These are phyloP conservation scores for Rhingia campestris DNA, from an alignment of 2,888 invertebrate species.

Conservation along the genomic window DNA sequence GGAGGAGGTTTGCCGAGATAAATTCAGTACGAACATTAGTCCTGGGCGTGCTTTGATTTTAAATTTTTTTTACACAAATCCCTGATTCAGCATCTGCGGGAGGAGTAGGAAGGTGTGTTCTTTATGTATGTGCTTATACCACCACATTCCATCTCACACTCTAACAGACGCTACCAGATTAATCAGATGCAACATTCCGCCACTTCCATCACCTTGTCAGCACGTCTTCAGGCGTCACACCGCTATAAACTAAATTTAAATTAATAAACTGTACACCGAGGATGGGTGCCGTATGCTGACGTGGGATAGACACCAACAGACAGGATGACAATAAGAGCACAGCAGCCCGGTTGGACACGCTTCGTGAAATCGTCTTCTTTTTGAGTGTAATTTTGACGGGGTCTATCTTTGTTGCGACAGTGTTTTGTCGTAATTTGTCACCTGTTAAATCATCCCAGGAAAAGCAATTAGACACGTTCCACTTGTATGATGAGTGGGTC, in stretches of 20 bases:
- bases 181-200: slow-evolving; percentile 42
- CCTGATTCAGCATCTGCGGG: slow-evolving; percentile 19
- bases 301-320: slow-evolving; percentile 29
- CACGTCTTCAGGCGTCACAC: slow-evolving; percentile 32
- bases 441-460: slow-evolving; percentile 75
- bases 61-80: slow-evolving; percentile 21
- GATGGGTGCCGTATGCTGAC: slow-evolving; percentile 17
- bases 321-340: slow-evolving; percentile 32
- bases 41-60: slow-evolving; percentile 66
- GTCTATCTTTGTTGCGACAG: slow-evolving; percentile 47
- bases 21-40: slow-evolving; percentile 66
- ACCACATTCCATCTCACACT: slow-evolving; percentile 42
- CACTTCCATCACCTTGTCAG: slow-evolving; percentile 44
- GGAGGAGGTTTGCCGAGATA: slow-evolving; percentile 33
- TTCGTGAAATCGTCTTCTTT: slow-evolving; percentile 46
- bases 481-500: slow-evolving; percentile 73
- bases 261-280: slow-evolving; percentile 56
- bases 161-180: slow-evolving; percentile 35
- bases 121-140: slow-evolving; percentile 26
- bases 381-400: slow-evolving; percentile 23
- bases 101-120: background rate
- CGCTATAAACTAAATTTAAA: slow-evolving; percentile 62
- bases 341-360: slow-evolving; percentile 64
- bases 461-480: slow-evolving; percentile 76
- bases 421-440: slow-evolving; percentile 75